phyloP scores from a whole-genome alignment of 2,888 invertebrate species.

The Gibbula magus region DNA sequence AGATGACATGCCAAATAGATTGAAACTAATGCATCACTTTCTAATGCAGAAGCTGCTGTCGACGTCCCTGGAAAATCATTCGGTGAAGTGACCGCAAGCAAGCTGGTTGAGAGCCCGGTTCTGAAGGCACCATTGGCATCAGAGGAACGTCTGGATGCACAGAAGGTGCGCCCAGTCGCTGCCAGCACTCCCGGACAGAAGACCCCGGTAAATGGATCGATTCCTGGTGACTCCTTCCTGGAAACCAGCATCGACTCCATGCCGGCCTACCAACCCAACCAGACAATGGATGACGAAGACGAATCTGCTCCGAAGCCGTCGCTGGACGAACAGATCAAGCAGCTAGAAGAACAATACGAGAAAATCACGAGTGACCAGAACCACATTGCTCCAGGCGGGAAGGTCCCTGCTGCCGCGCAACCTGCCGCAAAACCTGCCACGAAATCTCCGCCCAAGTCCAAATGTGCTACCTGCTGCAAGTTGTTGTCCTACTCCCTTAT shows the following conservation, averaged over 20 bases:
- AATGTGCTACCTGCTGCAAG: constrained; percentile 46
- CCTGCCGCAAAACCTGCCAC: constrained; percentile 30
- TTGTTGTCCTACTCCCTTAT: constrained; percentile 53
- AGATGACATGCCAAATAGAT: too few species aligned
- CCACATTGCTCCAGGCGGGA: constrained; percentile 40
- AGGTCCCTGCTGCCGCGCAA: constrained; percentile 9
- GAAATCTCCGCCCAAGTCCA: constrained; percentile 16
- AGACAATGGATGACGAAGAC: constrained; percentile 46
- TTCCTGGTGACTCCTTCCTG: constrained; percentile 17
- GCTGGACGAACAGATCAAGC: constrained; percentile 65
- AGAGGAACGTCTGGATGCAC: constrained; percentile 35
- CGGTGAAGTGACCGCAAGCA: constrained; percentile 22
- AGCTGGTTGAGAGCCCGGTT: constrained; percentile 45
- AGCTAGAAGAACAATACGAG: constrained; percentile 59
- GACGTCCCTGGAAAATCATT: constrained; percentile 45
- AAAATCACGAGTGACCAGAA: constrained; percentile 50
- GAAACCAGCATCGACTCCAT: constrained; percentile 43
- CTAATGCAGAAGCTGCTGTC: constrained; percentile 53
- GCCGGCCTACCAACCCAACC: constrained; percentile 53
- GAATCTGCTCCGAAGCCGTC: constrained; percentile 47
- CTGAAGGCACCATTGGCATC: constrained; percentile 51
- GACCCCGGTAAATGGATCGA: neutral
- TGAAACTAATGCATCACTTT: neutral
- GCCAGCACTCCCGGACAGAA: constrained; percentile 10
- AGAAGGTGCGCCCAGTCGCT: neutral